Base-by-base conservation (phyloP, 1,140 invertebrate genomes). In the Latrodectus geometricus region DNA sequence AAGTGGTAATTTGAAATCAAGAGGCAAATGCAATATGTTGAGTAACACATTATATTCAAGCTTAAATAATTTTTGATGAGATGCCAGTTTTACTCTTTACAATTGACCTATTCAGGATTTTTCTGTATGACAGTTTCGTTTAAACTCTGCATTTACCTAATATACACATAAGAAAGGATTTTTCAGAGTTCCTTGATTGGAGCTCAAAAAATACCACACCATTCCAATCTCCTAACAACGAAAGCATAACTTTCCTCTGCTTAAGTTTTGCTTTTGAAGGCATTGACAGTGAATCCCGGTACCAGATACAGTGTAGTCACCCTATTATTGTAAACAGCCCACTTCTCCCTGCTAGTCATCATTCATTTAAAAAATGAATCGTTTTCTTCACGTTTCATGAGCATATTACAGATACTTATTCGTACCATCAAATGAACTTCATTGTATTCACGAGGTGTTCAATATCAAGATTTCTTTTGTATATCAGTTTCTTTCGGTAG, bases 1-100 rank as follows among this genome's bases (percentile, higher is more conserved):
- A 92, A 88, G 86, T 91, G 89, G 85, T 87, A 92, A 74, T 92
- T 91, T 77, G 89, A 90, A 88, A 90, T 90, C 86, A 91, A 90
- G 9, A 80, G 90, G 90, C 86, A 88, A 90, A 89, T 91, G 92
- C 74, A 91, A 90, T 89, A 91, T 91, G 89, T 92, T 91, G 75
- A 88, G 82, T 50, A 93, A 91, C 88, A 91, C 54, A 61, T 61
- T 17, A 1, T 23, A 89, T 92, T 89, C 91, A 90, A 92, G 69
- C 89, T 90, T 87, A 73, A 89, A 66, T 76, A 92, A 78, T 17
- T 73, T 87, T 72, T 76, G 8, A 21, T 17, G 5, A 75, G 56
- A 78, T 89, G 15, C 12, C 61, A 66, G 68, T 77, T 48, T 21
- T 76, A 4, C 15, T 49, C 66, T 69, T 73, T 77, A 69, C 52